phyloP scores from a whole-genome alignment of 1,140 invertebrate genomes.

The Psilanteris sp. region DNA sequence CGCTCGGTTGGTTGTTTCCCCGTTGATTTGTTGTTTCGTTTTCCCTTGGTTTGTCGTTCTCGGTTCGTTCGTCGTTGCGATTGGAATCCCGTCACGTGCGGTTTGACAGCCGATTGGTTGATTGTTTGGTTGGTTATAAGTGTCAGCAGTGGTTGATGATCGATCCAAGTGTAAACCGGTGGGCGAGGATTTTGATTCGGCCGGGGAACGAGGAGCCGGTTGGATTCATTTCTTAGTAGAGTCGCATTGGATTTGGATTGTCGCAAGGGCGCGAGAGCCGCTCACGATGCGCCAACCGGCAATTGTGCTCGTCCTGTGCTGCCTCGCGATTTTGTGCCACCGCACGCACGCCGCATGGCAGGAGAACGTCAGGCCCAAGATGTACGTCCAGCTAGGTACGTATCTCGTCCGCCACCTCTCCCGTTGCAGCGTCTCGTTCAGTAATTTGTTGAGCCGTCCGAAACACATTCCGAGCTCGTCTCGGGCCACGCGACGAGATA shows the following conservation, averaged over 20 bases:
- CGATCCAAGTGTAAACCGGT: conserved; percentile 24
- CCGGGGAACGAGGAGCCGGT: conserved; percentile 7
- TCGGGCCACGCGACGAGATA: too few relatives aligned
- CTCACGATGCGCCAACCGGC: conserved; percentile 4
- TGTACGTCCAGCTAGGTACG: conserved; percentile 92
- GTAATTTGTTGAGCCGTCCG: too few relatives aligned
- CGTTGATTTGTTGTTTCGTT: neutral
- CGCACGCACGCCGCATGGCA: conserved; percentile 84
- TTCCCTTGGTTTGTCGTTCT: neutral
- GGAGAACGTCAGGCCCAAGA: conserved; percentile 92
- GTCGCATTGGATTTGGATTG: conserved; percentile 32
- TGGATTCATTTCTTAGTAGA: conserved; percentile 53
- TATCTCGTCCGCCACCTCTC: too few relatives aligned
- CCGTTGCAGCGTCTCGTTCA: too few relatives aligned
- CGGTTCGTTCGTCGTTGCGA: neutral
- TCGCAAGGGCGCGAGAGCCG: conserved; percentile 15
- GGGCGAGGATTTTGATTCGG: conserved; percentile 17
- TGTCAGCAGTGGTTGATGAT: conserved; percentile 36
- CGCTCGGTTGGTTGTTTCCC: neutral
- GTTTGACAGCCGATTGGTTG: conserved; percentile 3
- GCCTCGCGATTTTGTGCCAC: conserved; percentile 66
- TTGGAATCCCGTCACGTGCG: neutral
- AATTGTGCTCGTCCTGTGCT: conserved; percentile 56
- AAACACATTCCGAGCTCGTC: too few relatives aligned
- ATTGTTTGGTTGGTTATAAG: conserved; percentile 10